These are phyloP conservation scores for Pseudorhiza aurosa DNA, from an alignment of 30 jellyfish, hydroid and myxozoan genomes.

Conservation along the genomic window DNA sequence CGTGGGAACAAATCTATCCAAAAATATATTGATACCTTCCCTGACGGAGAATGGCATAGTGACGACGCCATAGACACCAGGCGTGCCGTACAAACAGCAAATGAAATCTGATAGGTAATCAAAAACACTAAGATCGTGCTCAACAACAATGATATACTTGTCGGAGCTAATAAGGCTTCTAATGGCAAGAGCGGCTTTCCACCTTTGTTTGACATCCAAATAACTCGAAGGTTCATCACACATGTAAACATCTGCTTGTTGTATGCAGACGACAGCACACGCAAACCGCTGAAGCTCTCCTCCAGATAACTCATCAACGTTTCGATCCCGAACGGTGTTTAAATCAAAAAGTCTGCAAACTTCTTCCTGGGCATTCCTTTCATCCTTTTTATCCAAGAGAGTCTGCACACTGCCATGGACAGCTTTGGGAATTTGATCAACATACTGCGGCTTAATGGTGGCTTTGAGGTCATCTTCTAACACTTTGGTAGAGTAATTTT, in stretches of 20 bases:
- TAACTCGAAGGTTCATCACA: slow-evolving; percentile 99
- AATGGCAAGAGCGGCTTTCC: slow-evolving; percentile 96
- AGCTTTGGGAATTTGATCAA: slow-evolving; percentile 98
- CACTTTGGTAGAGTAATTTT: slow-evolving; percentile 91
- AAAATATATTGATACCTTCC: slow-evolving; percentile 94
- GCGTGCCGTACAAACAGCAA: slow-evolving; percentile 93
- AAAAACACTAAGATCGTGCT: slow-evolving; percentile 97
- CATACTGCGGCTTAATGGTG: slow-evolving; percentile 95
- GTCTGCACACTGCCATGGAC: slow-evolving; percentile 94
- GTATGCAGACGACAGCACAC: slow-evolving; percentile 98
- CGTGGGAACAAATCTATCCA: slow-evolving; percentile 99
- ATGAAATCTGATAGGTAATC: slow-evolving; percentile 94
- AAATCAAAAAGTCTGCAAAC: slow-evolving; percentile 81
- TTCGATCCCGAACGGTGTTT: slow-evolving; percentile 77
- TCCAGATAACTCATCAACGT: slow-evolving; percentile 96
- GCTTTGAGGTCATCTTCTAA: slow-evolving; percentile 96
- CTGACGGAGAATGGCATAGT: slow-evolving; percentile 99
- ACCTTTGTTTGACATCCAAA: slow-evolving; percentile 97
- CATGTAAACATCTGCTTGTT: slow-evolving; percentile 97
- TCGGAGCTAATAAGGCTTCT: slow-evolving; percentile 68
- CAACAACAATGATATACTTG: slow-evolving; percentile 92
- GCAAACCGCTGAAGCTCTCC: slow-evolving; percentile 99
- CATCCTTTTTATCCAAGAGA: slow-evolving; percentile 88
- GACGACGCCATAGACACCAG: slow-evolving; percentile 98
- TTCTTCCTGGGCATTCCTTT: slow-evolving; percentile 63